These are phyloP conservation scores for Pentamera pediparva DNA, from an alignment of 53 echinoderm and acorn worm species.

Conservation along the genomic window DNA sequence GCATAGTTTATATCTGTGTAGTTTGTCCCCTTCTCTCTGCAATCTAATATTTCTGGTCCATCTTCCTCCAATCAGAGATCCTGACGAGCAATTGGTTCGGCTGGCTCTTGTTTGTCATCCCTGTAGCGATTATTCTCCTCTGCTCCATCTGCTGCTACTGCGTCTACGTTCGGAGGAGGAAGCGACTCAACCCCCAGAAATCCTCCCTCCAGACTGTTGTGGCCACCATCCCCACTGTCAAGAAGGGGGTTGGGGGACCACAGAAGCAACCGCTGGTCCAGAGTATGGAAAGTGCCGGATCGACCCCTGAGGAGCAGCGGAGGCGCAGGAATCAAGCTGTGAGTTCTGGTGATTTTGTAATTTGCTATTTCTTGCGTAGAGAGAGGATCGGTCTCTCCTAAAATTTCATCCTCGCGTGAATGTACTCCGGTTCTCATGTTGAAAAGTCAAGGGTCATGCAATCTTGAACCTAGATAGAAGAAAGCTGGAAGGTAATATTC, in stretches of 20 bases:
- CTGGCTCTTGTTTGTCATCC: conserved; percentile 21
- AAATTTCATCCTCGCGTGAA: no score
- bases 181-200: no score
- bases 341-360: not conserved
- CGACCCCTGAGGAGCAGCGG: conserved; percentile 15
- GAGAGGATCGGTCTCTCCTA: no score
- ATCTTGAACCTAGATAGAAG: no score
- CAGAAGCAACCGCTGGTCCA: conserved; percentile 16
- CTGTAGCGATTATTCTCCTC: not conserved
- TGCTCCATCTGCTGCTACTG: conserved; percentile 11
- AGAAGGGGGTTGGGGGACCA: not conserved
- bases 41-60: not conserved
- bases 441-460: no score
- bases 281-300: conserved; percentile 14
- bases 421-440: no score
- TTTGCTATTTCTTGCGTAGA: not conserved
- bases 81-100: conserved; percentile 13
- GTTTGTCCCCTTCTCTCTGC: not conserved
- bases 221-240: not conserved
- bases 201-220: conserved; percentile 4
- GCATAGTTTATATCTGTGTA: no score
- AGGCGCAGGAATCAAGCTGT: not conserved
- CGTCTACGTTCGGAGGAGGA: not conserved
- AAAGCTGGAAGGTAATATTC: no score
- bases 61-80: not conserved